Evolutionary conservation across 1,140 invertebrate genomes (phyloP), one percentile per base, ranked within the genome.

Genomic region (Eciton burchellii): DNA sequence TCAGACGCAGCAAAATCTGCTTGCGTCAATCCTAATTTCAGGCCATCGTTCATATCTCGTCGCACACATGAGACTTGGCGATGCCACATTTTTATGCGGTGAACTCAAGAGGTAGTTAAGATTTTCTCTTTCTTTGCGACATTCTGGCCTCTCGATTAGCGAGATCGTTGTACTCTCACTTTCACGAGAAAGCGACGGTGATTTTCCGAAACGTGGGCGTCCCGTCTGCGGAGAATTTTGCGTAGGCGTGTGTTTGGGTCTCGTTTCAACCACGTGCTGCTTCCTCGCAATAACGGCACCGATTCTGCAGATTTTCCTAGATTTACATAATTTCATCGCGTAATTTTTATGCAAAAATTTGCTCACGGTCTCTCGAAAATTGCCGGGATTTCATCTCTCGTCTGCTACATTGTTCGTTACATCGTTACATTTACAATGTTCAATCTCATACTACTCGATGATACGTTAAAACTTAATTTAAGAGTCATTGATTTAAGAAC

Each of bases 221-320:
- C 54, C 57, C 83, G 85, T 91, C 86, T 87, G 66, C 66, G 47
- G 85, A 86, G 85, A 89, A 85, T 85, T 89, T 63, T 66, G 87
- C 83, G 90, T 90, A 88, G 90, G 90, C 66, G 90, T 87, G 43
- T 90, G 89, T 91, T 91, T 91, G 86, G 88, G 86, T 88, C 66
- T 60, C 21, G 19, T 21, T 68, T 16, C 14, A 56, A 29, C 52
- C 89, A 90, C 90, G 89, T 91, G 89, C 65, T 86, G 63, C 26
- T 85, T 84, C 45, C 24, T 70, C 21, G 19, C 19, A 24, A 43
- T 41, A 8, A 65, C 14, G 59, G 16, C n/a, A 19, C 21, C 3
- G n/a, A 45, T 24, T 9, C 16, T 57, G 19, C 19, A 12, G 9
- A 19, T 57, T 68, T 79, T 56, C 24, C 3, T 0, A 11, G 43